phyloP scores from a whole-genome alignment of 2,797 vertebrate species.

The Gymnopithys bicolor region DNA sequence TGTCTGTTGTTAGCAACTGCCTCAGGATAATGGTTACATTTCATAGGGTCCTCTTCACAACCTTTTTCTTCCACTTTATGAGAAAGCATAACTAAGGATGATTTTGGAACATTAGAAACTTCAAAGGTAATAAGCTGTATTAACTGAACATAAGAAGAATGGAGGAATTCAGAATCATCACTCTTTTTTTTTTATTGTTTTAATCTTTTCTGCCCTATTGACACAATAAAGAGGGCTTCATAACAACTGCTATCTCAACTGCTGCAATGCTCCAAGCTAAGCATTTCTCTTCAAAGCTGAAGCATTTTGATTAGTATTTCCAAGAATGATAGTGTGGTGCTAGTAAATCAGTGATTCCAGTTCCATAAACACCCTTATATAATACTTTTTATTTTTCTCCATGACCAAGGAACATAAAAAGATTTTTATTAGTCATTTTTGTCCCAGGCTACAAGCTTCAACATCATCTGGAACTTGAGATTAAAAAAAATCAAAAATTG shows the following conservation, averaged over 20 bases:
- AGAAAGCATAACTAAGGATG: not conserved
- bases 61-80: not conserved
- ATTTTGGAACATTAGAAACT: not conserved
- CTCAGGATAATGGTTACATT: not conserved
- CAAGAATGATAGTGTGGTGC: not conserved
- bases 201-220: not conserved
- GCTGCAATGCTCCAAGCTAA: not conserved
- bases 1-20: not conserved
- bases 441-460: not conserved
- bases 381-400: not conserved
- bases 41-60: not conserved
- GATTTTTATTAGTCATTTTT: not conserved
- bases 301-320: not conserved
- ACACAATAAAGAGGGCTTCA: not conserved
- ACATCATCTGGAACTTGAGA: not conserved
- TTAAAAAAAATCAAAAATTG: not conserved
- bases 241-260: not conserved
- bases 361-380: not conserved
- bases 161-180: not conserved
- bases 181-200: constrained; percentile 12
- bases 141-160: not conserved
- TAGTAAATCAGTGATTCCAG: not conserved
- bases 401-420: not conserved
- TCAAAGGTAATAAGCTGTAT: not conserved
- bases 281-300: constrained; percentile 13